Evolutionary conservation across 2,888 invertebrate genomes (phyloP).

Genomic region (Watsonalla cultraria): DNA sequence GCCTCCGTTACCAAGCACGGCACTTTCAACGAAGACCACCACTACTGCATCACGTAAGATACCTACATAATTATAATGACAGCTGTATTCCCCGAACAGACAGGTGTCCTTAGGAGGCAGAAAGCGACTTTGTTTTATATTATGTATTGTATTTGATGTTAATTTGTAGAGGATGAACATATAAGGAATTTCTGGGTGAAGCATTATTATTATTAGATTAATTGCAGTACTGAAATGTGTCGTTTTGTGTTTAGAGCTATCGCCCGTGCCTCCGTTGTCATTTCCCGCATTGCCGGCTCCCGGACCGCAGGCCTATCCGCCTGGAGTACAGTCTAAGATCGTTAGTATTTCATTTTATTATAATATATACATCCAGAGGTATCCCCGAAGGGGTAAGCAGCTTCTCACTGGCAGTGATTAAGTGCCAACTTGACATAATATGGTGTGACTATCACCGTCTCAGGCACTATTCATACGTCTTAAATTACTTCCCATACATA

Average conservation of each 20-base stretch:
- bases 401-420: no score
- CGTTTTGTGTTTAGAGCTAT: neutral
- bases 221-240: neutral
- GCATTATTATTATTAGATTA: neutral
- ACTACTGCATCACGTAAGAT: constrained; percentile 20
- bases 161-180: no score
- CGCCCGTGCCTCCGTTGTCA: constrained; percentile 26
- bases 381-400: no score
- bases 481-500: no score
- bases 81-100: neutral
- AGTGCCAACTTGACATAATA: no score
- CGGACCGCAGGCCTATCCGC: constrained; percentile 65
- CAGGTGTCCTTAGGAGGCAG: neutral
- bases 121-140: no score
- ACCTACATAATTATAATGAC: neutral
- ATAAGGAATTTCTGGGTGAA: no score
- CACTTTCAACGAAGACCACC: constrained; percentile 25
- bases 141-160: no score
- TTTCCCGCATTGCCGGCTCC: constrained; percentile 51
- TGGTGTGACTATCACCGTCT: no score
- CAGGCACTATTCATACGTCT: no score
- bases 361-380: neutral
- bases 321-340: constrained; percentile 48
- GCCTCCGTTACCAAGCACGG: constrained; percentile 17
- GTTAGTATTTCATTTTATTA: constrained; percentile 32